These are phyloP conservation scores for Carollia perspicillata DNA, from an alignment of 2,113 vertebrate genomes.

Conservation along the genomic window DNA sequence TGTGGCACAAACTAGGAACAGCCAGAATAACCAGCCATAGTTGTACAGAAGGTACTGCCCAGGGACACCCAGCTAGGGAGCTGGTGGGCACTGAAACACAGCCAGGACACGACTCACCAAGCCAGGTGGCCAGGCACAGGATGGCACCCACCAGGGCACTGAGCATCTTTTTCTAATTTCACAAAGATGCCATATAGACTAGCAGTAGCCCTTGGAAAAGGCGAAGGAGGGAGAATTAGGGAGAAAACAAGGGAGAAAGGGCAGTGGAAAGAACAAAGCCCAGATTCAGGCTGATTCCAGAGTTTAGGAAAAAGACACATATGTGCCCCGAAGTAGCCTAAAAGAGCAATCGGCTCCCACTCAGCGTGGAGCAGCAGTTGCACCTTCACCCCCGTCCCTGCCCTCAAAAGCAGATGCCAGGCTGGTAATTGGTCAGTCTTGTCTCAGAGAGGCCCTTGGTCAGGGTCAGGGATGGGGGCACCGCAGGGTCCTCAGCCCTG, in stretches of 20 bases:
- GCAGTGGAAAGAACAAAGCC: neutral
- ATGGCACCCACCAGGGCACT: neutral
- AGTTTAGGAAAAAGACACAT: neutral
- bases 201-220: neutral
- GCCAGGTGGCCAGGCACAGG: neutral
- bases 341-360: neutral
- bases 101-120: neutral
- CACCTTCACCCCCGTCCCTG: neutral
- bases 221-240: neutral
- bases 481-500: neutral
- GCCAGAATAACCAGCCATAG: rapidly evolving
- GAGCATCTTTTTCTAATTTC: neutral
- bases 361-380: neutral
- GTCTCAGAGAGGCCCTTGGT: neutral
- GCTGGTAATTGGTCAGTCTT: neutral
- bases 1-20: neutral
- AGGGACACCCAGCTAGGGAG: neutral
- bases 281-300: neutral
- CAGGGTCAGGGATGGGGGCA: neutral
- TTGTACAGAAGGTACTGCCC: neutral
- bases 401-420: neutral
- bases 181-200: neutral
- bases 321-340: too few relatives aligned
- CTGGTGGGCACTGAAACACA: neutral
- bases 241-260: neutral